Percentiles rank a stretch among this genome's conserved stretches.
These are phyloP conservation scores for Nyctibius bracteatus DNA, from an alignment of 2,113 vertebrate genomes.

Conservation along the genomic window DNA sequence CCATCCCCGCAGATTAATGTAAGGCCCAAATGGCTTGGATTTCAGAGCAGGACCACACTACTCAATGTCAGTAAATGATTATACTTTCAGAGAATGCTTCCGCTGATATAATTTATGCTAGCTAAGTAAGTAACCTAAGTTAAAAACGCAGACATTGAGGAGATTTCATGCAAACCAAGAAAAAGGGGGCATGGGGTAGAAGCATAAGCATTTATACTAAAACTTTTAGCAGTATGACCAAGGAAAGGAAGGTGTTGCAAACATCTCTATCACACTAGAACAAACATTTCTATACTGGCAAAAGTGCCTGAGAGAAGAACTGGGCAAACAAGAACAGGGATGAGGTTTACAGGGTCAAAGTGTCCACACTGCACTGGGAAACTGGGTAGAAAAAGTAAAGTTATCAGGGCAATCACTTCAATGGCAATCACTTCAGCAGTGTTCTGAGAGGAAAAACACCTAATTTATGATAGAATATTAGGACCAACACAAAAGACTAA, in stretches of 20 bases:
- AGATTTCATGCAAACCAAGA: neutral
- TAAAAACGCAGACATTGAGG: neutral
- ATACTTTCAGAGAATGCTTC: neutral
- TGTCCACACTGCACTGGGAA: neutral
- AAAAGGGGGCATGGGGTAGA: too few relatives aligned
- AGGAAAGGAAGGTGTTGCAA: neutral
- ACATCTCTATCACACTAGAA: neutral
- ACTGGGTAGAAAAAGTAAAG: neutral
- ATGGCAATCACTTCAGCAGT: neutral
- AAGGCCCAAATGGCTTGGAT: neutral
- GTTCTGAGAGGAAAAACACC: neutral
- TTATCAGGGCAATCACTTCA: neutral
- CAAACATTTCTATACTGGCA: accelerated
- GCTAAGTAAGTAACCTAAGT: neutral
- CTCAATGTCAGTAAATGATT: neutral
- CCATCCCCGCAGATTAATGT: neutral
- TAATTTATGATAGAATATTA: neutral
- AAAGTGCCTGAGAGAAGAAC: neutral
- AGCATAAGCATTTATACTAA: neutral
- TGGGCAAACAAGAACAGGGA: neutral
- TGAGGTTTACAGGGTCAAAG: neutral
- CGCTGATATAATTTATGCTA: neutral
- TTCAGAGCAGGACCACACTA: neutral
- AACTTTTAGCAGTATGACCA: neutral
- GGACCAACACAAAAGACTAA: neutral